Conservation (phyloP, 2,113 vertebrate species). For the Chaetodon auriga region DNA sequence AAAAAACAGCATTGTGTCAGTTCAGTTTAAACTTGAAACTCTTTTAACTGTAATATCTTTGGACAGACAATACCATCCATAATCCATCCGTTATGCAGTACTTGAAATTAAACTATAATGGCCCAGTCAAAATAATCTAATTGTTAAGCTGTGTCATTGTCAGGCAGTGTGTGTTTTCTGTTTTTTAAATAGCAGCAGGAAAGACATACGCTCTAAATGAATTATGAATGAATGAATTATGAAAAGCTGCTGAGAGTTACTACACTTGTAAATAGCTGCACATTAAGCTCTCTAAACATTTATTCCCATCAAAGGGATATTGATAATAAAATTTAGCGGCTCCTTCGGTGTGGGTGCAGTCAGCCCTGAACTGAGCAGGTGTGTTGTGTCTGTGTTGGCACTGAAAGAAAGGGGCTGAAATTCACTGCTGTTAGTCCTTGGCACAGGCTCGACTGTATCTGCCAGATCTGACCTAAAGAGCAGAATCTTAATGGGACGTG, state of each 20-base stretch:
- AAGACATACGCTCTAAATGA: background rate
- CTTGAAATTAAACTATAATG: background rate
- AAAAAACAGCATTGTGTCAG: background rate
- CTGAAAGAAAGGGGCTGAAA: conserved; percentile 10
- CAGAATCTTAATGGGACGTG: background rate
- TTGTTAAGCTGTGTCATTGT: conserved; percentile 16
- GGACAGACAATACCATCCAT: background rate
- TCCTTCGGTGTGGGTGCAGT: background rate
- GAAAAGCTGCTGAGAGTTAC: conserved; percentile 2
- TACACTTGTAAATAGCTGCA: background rate
- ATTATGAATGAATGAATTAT: background rate
- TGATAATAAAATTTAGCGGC: background rate
- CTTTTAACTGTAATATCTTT: background rate
- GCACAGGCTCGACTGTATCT: conserved; percentile 8
- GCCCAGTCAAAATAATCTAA: conserved; percentile 4
- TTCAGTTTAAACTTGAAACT: background rate
- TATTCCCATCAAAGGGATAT: background rate
- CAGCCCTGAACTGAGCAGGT: conserved; percentile 13
- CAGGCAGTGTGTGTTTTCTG: background rate
- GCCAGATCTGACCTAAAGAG: conserved; percentile 31
- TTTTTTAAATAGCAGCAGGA: background rate
- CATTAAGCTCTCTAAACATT: conserved; percentile 9
- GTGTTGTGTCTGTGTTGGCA: conserved; percentile 21
- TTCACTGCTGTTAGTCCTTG: conserved; percentile 19
- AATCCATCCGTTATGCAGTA: background rate